Conservation (phyloP, 2,797 vertebrate species). For the Sarcophilus harrisii region DNA sequence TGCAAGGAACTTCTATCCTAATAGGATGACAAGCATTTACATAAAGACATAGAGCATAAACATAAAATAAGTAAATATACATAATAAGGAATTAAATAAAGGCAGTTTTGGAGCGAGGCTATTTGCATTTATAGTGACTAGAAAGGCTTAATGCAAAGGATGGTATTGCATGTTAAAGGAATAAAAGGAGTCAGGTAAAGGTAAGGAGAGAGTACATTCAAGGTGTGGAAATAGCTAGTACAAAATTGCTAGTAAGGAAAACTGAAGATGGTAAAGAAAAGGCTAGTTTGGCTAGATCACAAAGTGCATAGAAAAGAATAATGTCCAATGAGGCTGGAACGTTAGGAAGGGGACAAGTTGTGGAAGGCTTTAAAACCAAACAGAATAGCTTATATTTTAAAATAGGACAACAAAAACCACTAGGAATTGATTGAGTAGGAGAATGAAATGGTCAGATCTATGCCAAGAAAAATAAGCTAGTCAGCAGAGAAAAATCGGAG, state of each 20-base stretch:
- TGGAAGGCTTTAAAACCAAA: neutral
- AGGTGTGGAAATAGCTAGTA: neutral
- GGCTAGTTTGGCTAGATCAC: neutral
- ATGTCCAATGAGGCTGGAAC: neutral
- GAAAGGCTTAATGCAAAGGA: neutral
- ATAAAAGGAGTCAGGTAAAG: neutral
- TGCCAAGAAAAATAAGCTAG: neutral
- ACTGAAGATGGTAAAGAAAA: neutral
- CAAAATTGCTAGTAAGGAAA: neutral
- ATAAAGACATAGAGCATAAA: neutral
- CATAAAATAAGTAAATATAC: neutral
- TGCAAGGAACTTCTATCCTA: neutral
- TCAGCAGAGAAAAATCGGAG: neutral
- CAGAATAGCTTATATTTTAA: neutral
- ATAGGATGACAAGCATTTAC: neutral
- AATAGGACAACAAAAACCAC: neutral
- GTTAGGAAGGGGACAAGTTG: neutral
- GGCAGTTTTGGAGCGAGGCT: neutral
- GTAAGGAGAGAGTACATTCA: neutral
- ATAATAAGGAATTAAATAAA: neutral
- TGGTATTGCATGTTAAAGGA: neutral
- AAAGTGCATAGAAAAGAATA: neutral
- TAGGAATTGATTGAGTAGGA: neutral
- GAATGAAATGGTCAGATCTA: neutral
- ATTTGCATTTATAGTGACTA: neutral